These are phyloP conservation scores for Andricus grossulariae DNA, from an alignment of 1,140 invertebrate species.

Conservation along the genomic window DNA sequence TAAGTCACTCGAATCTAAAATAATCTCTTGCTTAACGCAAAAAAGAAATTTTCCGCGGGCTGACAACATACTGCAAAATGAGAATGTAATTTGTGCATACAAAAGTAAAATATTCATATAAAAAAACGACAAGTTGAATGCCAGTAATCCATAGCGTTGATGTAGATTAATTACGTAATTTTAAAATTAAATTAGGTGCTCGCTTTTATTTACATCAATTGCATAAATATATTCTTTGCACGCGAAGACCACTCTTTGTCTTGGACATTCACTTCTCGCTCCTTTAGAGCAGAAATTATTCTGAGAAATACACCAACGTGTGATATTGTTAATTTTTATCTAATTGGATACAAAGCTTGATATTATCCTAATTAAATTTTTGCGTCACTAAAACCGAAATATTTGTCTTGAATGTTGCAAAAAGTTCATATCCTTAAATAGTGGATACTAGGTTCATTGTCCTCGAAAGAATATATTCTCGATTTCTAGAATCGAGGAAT, in stretches of 20 bases:
- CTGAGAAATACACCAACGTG: background rate
- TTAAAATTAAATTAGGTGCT: background rate
- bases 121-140: background rate
- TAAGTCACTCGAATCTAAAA: background rate
- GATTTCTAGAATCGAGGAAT: no score
- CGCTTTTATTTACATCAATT: background rate
- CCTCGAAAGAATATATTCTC: no score
- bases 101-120: background rate
- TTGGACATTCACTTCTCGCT: conserved; percentile 5
- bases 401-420: no score
- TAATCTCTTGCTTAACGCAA: background rate
- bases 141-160: background rate
- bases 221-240: background rate
- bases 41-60: background rate
- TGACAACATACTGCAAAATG: background rate
- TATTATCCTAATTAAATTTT: background rate
- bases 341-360: background rate
- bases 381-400: no score
- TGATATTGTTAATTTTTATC: background rate
- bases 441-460: no score
- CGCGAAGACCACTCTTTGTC: background rate
- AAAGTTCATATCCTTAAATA: no score
- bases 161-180: background rate
- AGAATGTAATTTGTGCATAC: background rate
- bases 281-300: background rate